phyloP scores from a whole-genome alignment of 2,113 vertebrate genomes.

The Glaucidium brasilianum region DNA sequence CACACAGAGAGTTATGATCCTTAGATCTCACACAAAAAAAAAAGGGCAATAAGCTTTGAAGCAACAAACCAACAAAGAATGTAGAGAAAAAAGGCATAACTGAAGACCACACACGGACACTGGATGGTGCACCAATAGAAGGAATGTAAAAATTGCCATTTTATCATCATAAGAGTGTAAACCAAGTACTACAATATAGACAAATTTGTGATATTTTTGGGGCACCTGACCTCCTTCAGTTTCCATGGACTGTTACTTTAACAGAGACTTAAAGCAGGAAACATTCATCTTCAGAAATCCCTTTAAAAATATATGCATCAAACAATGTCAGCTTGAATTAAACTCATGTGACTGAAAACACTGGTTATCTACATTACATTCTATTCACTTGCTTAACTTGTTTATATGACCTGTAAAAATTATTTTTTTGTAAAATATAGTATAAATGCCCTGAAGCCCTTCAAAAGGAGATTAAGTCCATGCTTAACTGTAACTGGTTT shows the following conservation, averaged over 20 bases:
- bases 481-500: background rate
- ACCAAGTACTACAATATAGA: background rate
- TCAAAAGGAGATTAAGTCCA: background rate
- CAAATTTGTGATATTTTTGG: background rate
- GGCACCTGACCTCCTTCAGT: background rate
- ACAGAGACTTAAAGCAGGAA: background rate
- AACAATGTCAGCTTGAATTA: background rate
- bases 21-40: background rate
- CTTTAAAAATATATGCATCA: background rate
- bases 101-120: background rate
- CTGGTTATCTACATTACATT: background rate
- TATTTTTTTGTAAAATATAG: background rate
- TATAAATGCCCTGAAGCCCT: background rate
- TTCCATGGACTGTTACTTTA: background rate
- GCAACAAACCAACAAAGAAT: background rate
- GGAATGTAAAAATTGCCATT: background rate
- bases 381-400: background rate
- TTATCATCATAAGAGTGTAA: background rate
- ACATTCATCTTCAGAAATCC: background rate
- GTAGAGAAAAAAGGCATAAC: fast-evolving
- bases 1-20: too few species aligned
- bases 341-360: background rate
- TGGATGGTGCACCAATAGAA: background rate
- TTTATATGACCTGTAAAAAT: background rate
- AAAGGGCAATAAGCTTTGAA: background rate